Conservation (phyloP, 1,140 invertebrate genomes). For the Zophobas atratus region DNA sequence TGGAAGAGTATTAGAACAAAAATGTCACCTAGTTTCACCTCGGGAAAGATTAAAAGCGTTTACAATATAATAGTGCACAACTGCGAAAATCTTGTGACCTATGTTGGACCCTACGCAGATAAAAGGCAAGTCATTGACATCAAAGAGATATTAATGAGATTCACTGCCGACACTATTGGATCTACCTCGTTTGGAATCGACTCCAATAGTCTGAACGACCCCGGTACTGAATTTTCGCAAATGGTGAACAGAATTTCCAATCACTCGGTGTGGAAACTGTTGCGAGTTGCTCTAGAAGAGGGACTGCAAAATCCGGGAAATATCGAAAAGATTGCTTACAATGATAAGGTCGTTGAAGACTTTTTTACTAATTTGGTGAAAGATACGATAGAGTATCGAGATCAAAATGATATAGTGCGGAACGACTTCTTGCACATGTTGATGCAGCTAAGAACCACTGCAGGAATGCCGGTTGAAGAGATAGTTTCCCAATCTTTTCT, state of each 20-base stretch:
- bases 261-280: constrained; percentile 26
- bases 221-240: constrained; percentile 65
- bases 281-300: constrained; percentile 60
- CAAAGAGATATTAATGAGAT: constrained; percentile 39
- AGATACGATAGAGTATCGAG: constrained; percentile 67
- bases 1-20: constrained; percentile 69
- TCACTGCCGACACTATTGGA: constrained; percentile 46
- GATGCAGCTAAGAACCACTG: constrained; percentile 53
- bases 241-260: constrained; percentile 40
- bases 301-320: constrained; percentile 32
- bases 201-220: constrained; percentile 66
- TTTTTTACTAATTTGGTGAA: constrained; percentile 69
- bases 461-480: constrained; percentile 33
- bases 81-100: constrained; percentile 12
- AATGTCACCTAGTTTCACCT: constrained; percentile 68
- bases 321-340: constrained; percentile 21
- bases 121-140: constrained; percentile 62
- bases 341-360: constrained; percentile 58
- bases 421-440: constrained; percentile 71
- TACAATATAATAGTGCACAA: constrained; percentile 44
- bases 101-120: neutral
- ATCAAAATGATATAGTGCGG: constrained; percentile 65
- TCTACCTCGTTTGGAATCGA: constrained; percentile 69
- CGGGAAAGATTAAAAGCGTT: constrained; percentile 69
- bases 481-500: constrained; percentile 65